Conservation (phyloP, 2,888 invertebrate genomes). For the Brachypterus glaber region DNA sequence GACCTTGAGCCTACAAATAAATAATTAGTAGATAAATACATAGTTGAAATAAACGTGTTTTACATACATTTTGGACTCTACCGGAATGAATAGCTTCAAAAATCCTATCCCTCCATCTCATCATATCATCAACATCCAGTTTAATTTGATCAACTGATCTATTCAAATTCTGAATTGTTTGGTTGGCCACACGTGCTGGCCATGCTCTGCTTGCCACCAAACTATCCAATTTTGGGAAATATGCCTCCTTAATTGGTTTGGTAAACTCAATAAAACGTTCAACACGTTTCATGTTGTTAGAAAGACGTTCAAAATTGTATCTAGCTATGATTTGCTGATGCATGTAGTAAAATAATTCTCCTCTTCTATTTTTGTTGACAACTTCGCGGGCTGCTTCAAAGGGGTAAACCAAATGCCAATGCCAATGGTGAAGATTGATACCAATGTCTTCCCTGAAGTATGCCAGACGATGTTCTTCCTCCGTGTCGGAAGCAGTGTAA, state of each 20-base stretch:
- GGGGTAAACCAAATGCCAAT: constrained; percentile 81
- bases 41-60: too few species aligned
- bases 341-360: constrained; percentile 71
- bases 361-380: constrained; percentile 63
- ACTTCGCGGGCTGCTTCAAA: constrained; percentile 52
- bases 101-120: constrained; percentile 68
- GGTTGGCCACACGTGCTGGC: constrained; percentile 58
- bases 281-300: constrained; percentile 58
- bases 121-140: constrained; percentile 59
- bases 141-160: constrained; percentile 58
- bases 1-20: constrained; percentile 46
- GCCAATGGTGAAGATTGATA: constrained; percentile 80
- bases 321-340: constrained; percentile 55
- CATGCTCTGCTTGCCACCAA: constrained; percentile 64
- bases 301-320: constrained; percentile 68
- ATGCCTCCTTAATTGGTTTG: constrained; percentile 64
- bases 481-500: constrained; percentile 62
- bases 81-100: constrained; percentile 60
- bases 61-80: constrained; percentile 47
- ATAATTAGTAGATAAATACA: too few species aligned
- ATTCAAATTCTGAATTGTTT: constrained; percentile 51
- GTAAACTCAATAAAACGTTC: constrained; percentile 55
- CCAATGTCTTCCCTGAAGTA: constrained; percentile 80
- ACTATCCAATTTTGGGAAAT: constrained; percentile 77
- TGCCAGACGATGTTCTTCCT: constrained; percentile 68